Conservation (phyloP, 92 coral and sea anemone genomes). For the Galaxea fascicularis region DNA sequence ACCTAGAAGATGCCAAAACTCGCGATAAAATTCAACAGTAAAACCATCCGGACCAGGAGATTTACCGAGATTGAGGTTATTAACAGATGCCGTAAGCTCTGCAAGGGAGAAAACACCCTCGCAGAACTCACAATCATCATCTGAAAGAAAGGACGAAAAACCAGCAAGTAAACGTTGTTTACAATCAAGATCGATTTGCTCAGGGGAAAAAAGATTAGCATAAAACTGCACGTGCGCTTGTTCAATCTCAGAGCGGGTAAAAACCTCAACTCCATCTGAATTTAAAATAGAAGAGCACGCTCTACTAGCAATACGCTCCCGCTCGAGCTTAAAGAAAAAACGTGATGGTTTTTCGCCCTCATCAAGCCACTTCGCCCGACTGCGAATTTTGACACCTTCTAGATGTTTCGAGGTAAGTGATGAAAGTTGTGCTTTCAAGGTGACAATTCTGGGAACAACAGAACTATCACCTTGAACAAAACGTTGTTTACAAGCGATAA, state of each 20-base stretch:
- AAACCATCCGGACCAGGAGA: conserved; percentile 28
- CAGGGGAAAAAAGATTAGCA: neutral
- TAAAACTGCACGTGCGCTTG: neutral
- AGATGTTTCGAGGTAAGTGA: neutral
- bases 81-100: neutral
- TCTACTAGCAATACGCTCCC: neutral
- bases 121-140: neutral
- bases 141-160: neutral
- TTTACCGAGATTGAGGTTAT: neutral
- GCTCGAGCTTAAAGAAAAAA: conserved; percentile 22
- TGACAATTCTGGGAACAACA: neutral
- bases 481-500: neutral
- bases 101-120: neutral
- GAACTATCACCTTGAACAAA: neutral
- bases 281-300: neutral
- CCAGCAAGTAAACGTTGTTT: no score
- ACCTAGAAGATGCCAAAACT: neutral
- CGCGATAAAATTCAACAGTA: neutral
- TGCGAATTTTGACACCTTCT: conserved; percentile 39
- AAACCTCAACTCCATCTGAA: neutral
- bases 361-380: conserved; percentile 34
- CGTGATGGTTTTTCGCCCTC: conserved; percentile 38
- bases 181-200: neutral
- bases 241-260: neutral
- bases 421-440: neutral